Conservation (phyloP, 2,888 invertebrate genomes). For the Hyalella azteca region DNA sequence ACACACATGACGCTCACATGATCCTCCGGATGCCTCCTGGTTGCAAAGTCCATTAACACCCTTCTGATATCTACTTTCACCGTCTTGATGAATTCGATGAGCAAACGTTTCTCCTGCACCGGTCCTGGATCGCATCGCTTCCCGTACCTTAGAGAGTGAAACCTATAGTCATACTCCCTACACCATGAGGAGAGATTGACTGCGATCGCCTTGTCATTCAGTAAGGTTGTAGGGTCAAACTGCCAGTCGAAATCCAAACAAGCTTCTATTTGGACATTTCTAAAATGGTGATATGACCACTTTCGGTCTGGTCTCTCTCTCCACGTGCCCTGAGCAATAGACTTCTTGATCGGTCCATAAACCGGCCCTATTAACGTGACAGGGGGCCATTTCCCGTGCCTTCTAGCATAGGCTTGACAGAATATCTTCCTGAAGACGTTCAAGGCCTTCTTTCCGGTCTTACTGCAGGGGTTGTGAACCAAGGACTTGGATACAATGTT, state of each 20-base stretch:
- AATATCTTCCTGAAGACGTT: neutral
- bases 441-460: neutral
- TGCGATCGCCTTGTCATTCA: slow-evolving; percentile 19
- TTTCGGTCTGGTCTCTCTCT: neutral
- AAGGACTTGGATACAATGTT: neutral
- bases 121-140: neutral
- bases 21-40: neutral
- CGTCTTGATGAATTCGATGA: neutral
- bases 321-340: neutral
- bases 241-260: neutral
- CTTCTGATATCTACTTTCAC: neutral
- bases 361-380: neutral
- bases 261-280: neutral
- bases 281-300: neutral
- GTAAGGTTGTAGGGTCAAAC: neutral
- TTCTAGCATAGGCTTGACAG: neutral
- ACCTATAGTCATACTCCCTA: neutral
- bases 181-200: neutral
- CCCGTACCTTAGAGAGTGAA: neutral
- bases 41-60: neutral
- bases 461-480: neutral
- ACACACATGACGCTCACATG: neutral
- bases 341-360: neutral
- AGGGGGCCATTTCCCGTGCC: neutral
- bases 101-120: neutral